Evolutionary conservation across 2,888 invertebrate species (phyloP), one percentile per base, ranked within the genome.

Genomic region (Cordilura impudica): DNA sequence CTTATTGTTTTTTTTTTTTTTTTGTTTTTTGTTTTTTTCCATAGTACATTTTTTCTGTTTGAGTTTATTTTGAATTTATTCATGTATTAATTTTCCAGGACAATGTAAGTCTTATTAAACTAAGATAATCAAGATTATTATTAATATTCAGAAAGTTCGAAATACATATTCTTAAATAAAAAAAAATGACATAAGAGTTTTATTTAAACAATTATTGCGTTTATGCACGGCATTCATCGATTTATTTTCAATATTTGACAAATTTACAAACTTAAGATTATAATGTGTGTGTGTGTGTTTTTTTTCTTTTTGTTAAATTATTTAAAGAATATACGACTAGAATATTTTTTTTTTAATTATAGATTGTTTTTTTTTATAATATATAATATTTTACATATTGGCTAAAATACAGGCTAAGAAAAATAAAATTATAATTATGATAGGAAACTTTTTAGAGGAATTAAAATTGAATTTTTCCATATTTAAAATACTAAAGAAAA

Each of bases 381-480:
- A 45, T 31, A 49, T 29, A 53, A 65, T 43, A 76, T 60, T 43
- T 31, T 65, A 81, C 43, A 63, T 81, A 73, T 76, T 81, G 78
- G 81, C 81, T 81, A 81, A 73, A 81, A 67, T 81, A 81, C 78
- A 78, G 60, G 81, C 81, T 81, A 81, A 75, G 51, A 66, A 71
- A 71, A 31, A 43, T 43, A 39, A 39, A 39, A n/a, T 39, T n/a
- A 39, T 39, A 39, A 39, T 79, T 12, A 72, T 75, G 61, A 74
- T 81, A 81, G 81, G 81, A 81, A 81, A 70, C 76, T 73, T 77
- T 73, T 18, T 39, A 69, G 29, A 75, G 23, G 8, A 60, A 70
- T 54, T 61, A 18, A 26, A 53, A 26, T 56, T 72, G 35, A n/a
- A 51, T 63, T 54, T n/a, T 67, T 45, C 63, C 35, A 21, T 53